Percentiles rank a stretch among this genome's conserved stretches.
phyloP scores from a whole-genome alignment of 1,140 invertebrate genomes.

The Musca domestica region DNA sequence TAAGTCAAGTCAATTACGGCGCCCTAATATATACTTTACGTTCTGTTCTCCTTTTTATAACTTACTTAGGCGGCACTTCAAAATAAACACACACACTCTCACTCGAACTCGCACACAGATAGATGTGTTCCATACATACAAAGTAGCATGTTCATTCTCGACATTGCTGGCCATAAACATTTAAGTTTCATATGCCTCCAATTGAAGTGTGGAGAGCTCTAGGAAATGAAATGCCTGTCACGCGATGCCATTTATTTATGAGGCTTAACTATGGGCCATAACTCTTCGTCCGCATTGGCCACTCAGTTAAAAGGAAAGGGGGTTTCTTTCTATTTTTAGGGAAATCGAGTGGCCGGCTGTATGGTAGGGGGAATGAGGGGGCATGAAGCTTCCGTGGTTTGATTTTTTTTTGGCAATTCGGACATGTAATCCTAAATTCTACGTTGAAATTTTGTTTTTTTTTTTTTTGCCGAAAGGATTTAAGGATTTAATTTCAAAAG shows the following conservation, averaged over 20 bases:
- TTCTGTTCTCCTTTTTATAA: background rate
- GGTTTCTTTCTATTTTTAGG: too few species aligned
- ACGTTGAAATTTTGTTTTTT: too few species aligned
- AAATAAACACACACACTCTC: background rate
- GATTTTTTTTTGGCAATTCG: too few species aligned
- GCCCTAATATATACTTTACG: constrained; percentile 8
- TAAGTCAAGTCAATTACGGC: constrained; percentile 16
- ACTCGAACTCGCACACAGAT: background rate
- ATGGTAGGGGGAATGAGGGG: too few species aligned
- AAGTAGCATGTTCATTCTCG: background rate
- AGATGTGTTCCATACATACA: background rate
- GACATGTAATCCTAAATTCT: too few species aligned
- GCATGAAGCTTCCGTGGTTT: too few species aligned
- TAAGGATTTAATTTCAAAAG: too few species aligned
- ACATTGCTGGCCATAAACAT: too few species aligned
- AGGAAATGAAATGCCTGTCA: constrained; percentile 10
- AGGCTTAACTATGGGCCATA: constrained; percentile 18
- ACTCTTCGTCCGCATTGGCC: background rate
- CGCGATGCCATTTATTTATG: constrained; percentile 19
- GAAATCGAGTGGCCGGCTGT: too few species aligned
- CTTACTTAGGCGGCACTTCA: background rate
- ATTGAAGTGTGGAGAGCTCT: background rate
- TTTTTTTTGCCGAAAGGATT: too few species aligned
- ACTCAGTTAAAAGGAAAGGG: too few species aligned
- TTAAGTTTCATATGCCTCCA: too few species aligned